Evolutionary conservation across 2,888 invertebrate species (phyloP), one percentile per base, ranked within the genome.

Genomic region (Cylloceria caligata): DNA sequence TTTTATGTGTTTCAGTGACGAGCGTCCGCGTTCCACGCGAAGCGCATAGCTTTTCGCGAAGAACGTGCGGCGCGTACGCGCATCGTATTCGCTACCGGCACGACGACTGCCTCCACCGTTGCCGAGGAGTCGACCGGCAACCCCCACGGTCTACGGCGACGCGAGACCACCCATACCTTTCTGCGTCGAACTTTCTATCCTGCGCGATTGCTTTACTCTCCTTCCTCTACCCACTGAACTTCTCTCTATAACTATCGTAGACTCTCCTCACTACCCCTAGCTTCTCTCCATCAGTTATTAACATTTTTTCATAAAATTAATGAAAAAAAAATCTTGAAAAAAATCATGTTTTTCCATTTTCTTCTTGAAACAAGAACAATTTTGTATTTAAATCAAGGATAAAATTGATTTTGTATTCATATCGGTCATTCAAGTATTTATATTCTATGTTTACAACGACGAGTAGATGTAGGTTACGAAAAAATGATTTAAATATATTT

Each of bases 21-120:
- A 57, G 21, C 27, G 19, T 72, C 24, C 72, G 60, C 60, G 72
- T 72, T 72, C 60, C 34, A 21, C 72, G 72, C 72, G 72, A 60
- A 72, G 57, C 69, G 39, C 69, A 27, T 27, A 45, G 72, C 72
- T 60, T 34, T 72, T 72, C 72, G 72, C 72, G 72, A 60, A 47
- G 72, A 72, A 72, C 72, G 72, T 60, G 21, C 72, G 60, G 60
- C 60, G 45, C 72, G 72, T 72, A 72, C 72, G 72, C 57, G 64
- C 77, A 71, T 71, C 77, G 77, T 69, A 62, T 55, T 52, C 77
- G 62, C 62, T 49, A 71, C 69, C 77, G 77, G 77, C 77, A 69
- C 47, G 69, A 71, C 69, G 77, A 77, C 77, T 77, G 77, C 27
- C 73, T 57, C 52, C 45, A 19, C 60, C 30, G 72, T 1, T 11